Evolutionary conservation across 2,888 invertebrate species (phyloP).

Genomic region (Xanthia togata): DNA sequence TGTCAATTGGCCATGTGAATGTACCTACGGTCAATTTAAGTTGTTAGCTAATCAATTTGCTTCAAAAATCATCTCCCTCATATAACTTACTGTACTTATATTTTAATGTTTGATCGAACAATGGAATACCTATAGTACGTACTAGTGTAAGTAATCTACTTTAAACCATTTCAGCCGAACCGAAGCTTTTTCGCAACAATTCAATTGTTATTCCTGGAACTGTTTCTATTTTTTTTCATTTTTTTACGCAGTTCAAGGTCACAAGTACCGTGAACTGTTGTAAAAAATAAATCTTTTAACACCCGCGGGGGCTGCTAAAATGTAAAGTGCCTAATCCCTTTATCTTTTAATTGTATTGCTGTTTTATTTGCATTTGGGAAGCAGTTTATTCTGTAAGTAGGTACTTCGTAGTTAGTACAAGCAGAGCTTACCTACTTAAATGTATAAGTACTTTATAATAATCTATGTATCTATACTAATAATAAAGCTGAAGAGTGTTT

Average conservation of each 20-base stretch:
- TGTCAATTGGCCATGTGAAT: no score
- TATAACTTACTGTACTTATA: not conserved
- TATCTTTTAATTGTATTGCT: constrained; percentile 19
- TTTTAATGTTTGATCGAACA: no score
- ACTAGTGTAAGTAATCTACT: not conserved
- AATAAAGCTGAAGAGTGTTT: no score
- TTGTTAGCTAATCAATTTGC: no score
- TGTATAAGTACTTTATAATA: no score
- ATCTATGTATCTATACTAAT: no score
- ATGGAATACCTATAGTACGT: no score
- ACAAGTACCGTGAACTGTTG: constrained; percentile 2
- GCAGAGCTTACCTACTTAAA: constrained; percentile 11
- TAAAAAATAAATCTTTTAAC: constrained; percentile 15
- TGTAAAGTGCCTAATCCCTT: constrained; percentile 27
- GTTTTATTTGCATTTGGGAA: constrained; percentile 30
- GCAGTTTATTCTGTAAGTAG: constrained; percentile 4
- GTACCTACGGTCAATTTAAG: no score
- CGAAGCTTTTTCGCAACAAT: constrained; percentile 15
- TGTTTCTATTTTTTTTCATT: constrained; percentile 23
- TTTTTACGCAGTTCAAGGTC: constrained; percentile 14
- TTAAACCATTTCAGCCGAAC: not conserved
- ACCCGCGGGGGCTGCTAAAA: constrained; percentile 7
- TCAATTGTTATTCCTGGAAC: not conserved
- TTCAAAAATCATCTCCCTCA: not conserved
- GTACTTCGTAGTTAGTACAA: not conserved